Percentiles rank a stretch among this genome's conserved stretches.
phyloP scores from a whole-genome alignment of 2,888 invertebrate species.

The Melinaea menophilus region DNA sequence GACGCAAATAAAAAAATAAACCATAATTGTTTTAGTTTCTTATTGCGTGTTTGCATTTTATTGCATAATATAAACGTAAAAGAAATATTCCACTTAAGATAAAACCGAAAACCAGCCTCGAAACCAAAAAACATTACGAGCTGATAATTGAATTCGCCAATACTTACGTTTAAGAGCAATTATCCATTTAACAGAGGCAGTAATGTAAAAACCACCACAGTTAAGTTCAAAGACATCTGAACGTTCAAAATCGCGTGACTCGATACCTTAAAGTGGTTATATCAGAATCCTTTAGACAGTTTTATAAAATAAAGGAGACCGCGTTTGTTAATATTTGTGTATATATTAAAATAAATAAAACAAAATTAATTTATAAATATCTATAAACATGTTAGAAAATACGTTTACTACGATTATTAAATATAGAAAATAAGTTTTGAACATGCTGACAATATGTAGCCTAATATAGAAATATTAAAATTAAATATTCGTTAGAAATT shows the following conservation, averaged over 20 bases:
- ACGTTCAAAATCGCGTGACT: conserved; percentile 64
- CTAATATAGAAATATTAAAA: no score
- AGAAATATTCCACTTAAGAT: no score
- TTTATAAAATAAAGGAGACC: conserved; percentile 7
- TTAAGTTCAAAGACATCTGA: conserved; percentile 55
- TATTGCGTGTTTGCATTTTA: not conserved
- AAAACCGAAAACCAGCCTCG: not conserved
- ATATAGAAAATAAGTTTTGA: no score
- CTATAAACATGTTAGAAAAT: no score
- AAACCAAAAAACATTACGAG: not conserved
- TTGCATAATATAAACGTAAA: not conserved
- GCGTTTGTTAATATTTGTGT: conserved; percentile 7
- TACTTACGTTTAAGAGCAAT: conserved; percentile 17
- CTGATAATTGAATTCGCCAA: conserved; percentile 8
- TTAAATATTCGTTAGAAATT: no score
- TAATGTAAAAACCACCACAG: conserved; percentile 25
- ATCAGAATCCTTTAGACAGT: conserved; percentile 38
- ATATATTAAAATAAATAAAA: no score
- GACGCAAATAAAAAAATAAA: no score
- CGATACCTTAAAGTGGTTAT: conserved; percentile 46
- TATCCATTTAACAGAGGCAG: conserved; percentile 23
- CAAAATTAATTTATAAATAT: no score
- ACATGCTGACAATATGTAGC: no score
- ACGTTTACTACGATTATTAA: no score
- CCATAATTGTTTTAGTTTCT: no score